Conservation (phyloP, 1,140 invertebrate species). For the Brachionus rubens region DNA sequence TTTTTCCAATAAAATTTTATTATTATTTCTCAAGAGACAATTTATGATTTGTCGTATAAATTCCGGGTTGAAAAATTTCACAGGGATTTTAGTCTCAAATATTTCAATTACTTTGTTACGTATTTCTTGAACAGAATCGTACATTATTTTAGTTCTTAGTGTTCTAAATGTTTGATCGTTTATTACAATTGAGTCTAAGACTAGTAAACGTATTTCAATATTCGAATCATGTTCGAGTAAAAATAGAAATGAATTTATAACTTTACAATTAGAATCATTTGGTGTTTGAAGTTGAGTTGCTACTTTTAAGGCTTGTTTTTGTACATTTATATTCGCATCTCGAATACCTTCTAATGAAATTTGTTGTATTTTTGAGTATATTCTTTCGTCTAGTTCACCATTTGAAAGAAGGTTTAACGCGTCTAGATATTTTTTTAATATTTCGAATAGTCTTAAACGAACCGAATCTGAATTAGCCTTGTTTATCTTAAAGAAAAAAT, state of each 20-base stretch:
- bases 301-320: neutral
- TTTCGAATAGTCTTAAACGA: neutral
- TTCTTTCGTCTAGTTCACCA: slow-evolving; percentile 34
- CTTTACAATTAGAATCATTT: slow-evolving; percentile 8
- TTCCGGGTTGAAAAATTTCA: neutral
- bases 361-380: slow-evolving; percentile 20
- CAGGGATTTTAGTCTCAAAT: neutral
- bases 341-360: neutral
- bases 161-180: slow-evolving; percentile 22
- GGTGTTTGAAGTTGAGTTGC: slow-evolving; percentile 9
- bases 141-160: slow-evolving; percentile 24
- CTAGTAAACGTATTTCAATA: neutral
- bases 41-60: slow-evolving; percentile 7
- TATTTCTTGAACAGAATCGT: slow-evolving; percentile 1
- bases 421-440: slow-evolving; percentile 22
- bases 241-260: slow-evolving; percentile 7
- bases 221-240: slow-evolving; percentile 12
- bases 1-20: neutral
- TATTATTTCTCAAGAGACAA: neutral
- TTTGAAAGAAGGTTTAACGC: neutral
- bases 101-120: neutral
- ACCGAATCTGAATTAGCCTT: slow-evolving; percentile 19
- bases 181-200: slow-evolving; percentile 10
- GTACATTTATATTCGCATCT: slow-evolving; percentile 12
- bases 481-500: neutral